Evolutionary conservation across 2,113 vertebrate species (phyloP), one percentile per base, ranked within the genome.

Genomic region (Triplophysa siluroides): DNA sequence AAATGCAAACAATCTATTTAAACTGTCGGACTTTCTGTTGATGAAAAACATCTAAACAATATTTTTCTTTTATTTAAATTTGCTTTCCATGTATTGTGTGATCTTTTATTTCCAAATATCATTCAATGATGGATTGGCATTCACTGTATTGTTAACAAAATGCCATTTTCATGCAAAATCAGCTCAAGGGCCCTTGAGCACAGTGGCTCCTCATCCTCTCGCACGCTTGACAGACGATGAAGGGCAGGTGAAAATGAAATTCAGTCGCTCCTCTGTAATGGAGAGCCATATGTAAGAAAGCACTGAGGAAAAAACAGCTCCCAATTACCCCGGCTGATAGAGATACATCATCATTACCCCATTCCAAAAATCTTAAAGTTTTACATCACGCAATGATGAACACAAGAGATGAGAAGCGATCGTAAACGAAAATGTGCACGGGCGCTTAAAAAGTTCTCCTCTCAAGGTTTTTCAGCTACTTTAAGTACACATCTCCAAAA

Each of bases 331-430:
- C 12, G 65, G 65, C 83, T 71, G 83, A 84, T 84, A 79, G 76
- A 79, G 80, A 84, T 84, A 84, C 80, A 84, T 84, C 83, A 84
- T 84, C 83, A 84, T 84, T 84, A 78, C 77, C 19, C 56, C 65
- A 69, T 82, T 83, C 66, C 58, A 54, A 60, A 80, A 85, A 86
- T 72, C 70, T 79, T 82, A 63, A 58, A 81, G 85, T 83, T 50
- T 67, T 78, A 86, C 83, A 78, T 79, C 72, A 52, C 41, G 60
- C 73, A 21, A 78, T 78, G 83, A 80, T 78, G 62, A 86, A 79
- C 82, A 79, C 47, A 76, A 87, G 80, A 84, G 75, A 24, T 38
- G 47, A 84, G 33, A 64, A 21, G 65, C 80, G 79, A 79, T 82
- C 80, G 72, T 65, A 79, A 65, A 76, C 6, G 29, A 43, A 50